phyloP scores from a whole-genome alignment of 2,113 vertebrate species.

The Lota lota region DNA sequence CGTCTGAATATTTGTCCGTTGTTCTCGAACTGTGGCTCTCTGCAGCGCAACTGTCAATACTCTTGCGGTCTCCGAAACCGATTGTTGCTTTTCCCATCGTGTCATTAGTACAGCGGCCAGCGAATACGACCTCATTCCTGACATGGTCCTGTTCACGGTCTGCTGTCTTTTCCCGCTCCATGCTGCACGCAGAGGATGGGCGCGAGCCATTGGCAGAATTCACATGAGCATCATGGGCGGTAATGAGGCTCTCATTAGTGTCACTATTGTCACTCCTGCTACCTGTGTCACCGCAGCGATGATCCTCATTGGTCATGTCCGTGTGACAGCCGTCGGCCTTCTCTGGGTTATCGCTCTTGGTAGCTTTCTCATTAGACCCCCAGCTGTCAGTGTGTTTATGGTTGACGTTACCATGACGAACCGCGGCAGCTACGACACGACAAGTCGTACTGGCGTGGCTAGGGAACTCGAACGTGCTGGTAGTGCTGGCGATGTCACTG shows the following conservation, averaged over 20 bases:
- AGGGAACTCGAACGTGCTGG: neutral
- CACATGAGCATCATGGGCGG: neutral
- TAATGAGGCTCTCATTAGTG: neutral
- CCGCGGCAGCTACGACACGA: neutral
- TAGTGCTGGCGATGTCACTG: neutral
- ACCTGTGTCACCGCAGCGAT: neutral
- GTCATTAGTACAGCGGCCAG: neutral
- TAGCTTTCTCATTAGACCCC: neutral
- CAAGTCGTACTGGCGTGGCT: neutral
- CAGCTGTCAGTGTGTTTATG: conserved; percentile 6
- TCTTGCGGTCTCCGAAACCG: neutral
- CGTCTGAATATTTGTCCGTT: too few species aligned
- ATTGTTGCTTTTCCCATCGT: neutral
- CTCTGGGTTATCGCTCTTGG: neutral
- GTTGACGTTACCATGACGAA: neutral
- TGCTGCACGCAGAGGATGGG: neutral
- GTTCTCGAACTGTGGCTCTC: too few species aligned
- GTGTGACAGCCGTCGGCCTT: neutral
- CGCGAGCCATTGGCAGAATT: neutral
- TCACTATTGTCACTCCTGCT: neutral
- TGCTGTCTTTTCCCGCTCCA: neutral
- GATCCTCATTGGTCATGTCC: neutral
- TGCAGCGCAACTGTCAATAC: neutral
- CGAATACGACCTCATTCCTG: neutral
- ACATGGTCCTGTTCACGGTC: neutral